Conservation (phyloP, 2,888 invertebrate genomes). For the Hyppa rectilinea region DNA sequence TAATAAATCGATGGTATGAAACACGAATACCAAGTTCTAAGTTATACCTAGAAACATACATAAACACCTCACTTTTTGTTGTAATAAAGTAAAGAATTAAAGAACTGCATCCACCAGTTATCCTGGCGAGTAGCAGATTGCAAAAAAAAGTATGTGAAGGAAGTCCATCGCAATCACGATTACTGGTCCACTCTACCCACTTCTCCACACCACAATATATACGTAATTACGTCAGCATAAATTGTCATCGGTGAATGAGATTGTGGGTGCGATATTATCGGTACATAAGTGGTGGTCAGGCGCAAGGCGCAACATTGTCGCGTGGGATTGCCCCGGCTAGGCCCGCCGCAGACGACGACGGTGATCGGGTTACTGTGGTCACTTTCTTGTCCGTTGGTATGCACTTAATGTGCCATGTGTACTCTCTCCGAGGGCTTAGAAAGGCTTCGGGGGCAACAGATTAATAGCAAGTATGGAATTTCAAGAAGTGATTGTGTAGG, state of each 20-base stretch:
- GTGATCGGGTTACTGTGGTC: conserved; percentile 67
- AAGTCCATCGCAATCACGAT: conserved; percentile 37
- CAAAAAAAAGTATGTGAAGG: conserved; percentile 20
- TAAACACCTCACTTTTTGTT: neutral
- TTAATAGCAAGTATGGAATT: conserved; percentile 12
- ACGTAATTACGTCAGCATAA: conserved; percentile 56
- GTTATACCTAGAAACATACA: neutral
- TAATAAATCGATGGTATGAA: conserved; percentile 11
- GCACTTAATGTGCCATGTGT: conserved; percentile 38
- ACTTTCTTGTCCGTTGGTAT: conserved; percentile 61
- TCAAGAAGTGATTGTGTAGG: conserved; percentile 15
- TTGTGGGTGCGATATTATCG: conserved; percentile 56
- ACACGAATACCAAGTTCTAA: conserved; percentile 15
- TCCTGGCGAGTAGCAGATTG: neutral
- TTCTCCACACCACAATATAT: conserved; percentile 43
- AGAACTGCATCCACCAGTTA: neutral
- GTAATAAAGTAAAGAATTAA: neutral
- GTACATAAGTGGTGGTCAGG: conserved; percentile 41
- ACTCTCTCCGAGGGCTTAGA: conserved; percentile 61
- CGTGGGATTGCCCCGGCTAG: conserved; percentile 60
- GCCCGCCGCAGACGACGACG: conserved; percentile 55
- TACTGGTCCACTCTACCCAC: conserved; percentile 40
- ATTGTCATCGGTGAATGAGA: conserved; percentile 57
- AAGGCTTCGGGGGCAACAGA: conserved; percentile 30
- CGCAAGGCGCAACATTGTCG: conserved; percentile 67